These are phyloP conservation scores for Nymphicus hollandicus DNA, from an alignment of 2,113 vertebrate species.

Conservation along the genomic window DNA sequence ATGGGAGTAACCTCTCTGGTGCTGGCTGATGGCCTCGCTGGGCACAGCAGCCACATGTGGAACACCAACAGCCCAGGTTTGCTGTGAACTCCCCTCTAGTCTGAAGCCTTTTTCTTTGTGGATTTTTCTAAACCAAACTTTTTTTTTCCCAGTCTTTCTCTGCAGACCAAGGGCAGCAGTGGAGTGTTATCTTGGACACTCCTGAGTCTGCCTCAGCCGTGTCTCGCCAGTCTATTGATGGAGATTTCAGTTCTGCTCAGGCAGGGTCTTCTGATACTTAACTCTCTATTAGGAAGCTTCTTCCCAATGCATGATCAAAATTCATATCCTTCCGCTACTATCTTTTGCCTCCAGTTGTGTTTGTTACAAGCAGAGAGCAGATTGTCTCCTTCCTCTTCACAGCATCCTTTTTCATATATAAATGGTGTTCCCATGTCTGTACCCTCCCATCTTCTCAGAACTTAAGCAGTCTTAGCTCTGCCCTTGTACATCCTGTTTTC, in stretches of 20 bases:
- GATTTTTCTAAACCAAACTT: background rate
- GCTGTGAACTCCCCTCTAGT: background rate
- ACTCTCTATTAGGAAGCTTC: background rate
- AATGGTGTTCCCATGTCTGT: background rate
- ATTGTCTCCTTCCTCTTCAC: background rate
- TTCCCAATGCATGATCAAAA: background rate
- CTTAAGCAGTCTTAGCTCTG: background rate
- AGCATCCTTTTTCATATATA: background rate
- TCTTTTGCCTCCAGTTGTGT: background rate
- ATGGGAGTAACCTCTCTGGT: rapidly evolving
- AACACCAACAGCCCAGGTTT: background rate
- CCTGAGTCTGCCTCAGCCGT: background rate
- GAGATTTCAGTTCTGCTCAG: background rate
- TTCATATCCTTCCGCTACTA: background rate
- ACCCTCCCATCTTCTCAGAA: background rate
- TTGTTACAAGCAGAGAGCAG: background rate
- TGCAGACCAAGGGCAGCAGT: background rate
- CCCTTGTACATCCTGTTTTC: background rate
- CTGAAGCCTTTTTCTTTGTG: background rate
- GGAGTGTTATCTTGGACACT: background rate
- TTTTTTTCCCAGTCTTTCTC: background rate
- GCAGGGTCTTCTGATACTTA: background rate
- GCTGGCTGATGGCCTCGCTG: background rate
- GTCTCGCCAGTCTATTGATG: background rate
- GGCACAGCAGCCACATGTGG: background rate